phyloP scores from a whole-genome alignment of 1,140 invertebrate genomes.

The Drosophila repleta region DNA sequence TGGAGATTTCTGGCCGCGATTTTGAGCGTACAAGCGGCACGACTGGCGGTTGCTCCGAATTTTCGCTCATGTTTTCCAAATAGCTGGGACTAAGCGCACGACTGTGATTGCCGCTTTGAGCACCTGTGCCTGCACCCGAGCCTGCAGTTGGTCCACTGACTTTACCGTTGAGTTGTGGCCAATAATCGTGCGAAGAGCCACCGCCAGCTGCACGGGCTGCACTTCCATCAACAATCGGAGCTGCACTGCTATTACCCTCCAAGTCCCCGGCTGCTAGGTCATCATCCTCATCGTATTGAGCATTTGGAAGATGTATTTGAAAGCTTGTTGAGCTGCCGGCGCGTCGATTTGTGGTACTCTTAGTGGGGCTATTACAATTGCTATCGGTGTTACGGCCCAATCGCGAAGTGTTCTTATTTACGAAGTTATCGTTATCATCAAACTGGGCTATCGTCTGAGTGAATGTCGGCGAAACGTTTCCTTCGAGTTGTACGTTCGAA shows the following conservation, averaged over 20 bases:
- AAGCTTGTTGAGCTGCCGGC: conserved; percentile 54
- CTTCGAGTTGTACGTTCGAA: conserved; percentile 82
- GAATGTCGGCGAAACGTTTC: conserved; percentile 77
- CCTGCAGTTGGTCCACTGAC: neutral
- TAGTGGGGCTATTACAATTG: conserved; percentile 61
- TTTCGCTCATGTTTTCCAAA: conserved; percentile 83
- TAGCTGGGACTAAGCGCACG: conserved; percentile 69
- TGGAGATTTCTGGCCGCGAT: conserved; percentile 81
- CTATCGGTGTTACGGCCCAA: conserved; percentile 50
- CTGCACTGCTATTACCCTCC: conserved; percentile 31
- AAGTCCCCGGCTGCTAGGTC: conserved; percentile 54
- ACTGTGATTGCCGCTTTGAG: conserved; percentile 63
- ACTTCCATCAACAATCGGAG: conserved; percentile 32
- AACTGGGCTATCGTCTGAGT: conserved; percentile 61
- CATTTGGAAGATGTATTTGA: conserved; percentile 55
- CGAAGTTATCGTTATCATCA: conserved; percentile 70
- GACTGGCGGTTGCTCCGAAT: conserved; percentile 80
- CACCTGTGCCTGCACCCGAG: conserved; percentile 24
- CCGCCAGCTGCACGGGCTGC: conserved; percentile 20
- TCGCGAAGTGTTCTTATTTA: conserved; percentile 36
- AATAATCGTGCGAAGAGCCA: conserved; percentile 61
- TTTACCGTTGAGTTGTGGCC: conserved; percentile 73
- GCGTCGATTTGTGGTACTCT: conserved; percentile 51
- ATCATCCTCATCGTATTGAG: conserved; percentile 62
- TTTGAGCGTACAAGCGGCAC: conserved; percentile 79